Evolutionary conservation across 92 coral and sea anemone genomes (phyloP).

Genomic region (Palythoa grandiflora): DNA sequence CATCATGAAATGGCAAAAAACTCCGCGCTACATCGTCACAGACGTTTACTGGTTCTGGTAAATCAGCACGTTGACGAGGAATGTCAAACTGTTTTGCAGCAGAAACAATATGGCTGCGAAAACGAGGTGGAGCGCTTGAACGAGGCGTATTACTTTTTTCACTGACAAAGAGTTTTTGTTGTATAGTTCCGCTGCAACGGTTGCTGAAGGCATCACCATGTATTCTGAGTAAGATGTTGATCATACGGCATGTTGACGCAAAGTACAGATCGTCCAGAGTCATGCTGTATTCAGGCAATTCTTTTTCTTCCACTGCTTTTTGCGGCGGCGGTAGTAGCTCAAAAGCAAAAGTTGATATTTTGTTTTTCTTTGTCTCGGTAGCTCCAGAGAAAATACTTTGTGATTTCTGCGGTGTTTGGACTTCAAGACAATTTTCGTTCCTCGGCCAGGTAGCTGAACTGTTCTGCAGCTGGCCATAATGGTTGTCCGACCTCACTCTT

Average conservation of each 20-base stretch:
- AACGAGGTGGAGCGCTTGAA: neutral
- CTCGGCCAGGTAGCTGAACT: neutral
- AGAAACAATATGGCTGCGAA: neutral
- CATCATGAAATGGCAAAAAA: neutral
- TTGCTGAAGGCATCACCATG: neutral
- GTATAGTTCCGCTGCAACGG: neutral
- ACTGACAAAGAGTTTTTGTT: conserved; percentile 12
- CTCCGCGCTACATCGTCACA: neutral
- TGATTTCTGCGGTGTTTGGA: neutral
- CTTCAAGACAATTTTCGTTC: neutral
- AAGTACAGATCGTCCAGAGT: conserved; percentile 36
- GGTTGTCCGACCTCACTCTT: neutral
- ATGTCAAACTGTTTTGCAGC: neutral
- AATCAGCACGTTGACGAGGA: neutral
- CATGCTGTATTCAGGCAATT: conserved; percentile 15
- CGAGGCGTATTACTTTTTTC: neutral
- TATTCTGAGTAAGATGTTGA: neutral
- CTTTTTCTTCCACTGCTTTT: neutral
- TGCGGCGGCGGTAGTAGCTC: neutral
- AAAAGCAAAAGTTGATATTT: neutral
- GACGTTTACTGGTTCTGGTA: neutral
- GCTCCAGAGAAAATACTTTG: neutral
- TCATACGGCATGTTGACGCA: conserved; percentile 27
- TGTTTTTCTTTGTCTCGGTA: neutral
- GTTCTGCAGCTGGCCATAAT: neutral